A percentile compares a stretch with the other conserved stretches of the same genome.
Conservation (phyloP, 2,113 vertebrate species). For the Pholis gunnellus region DNA sequence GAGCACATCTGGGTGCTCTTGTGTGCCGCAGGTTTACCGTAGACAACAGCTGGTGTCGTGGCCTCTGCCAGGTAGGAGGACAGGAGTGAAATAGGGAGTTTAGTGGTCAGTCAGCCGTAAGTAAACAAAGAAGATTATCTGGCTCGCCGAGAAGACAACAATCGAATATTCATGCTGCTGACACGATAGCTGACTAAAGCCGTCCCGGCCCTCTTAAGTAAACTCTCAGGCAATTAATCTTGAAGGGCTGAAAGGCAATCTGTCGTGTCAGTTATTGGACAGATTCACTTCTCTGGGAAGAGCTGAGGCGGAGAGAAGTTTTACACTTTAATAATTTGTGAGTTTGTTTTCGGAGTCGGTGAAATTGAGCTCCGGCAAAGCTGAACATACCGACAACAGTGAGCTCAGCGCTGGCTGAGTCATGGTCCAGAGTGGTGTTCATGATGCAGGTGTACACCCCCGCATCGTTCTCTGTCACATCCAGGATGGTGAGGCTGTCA, state of each 20-base stretch:
- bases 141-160: constrained; percentile 38
- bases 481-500: constrained; percentile 89
- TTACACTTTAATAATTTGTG: constrained; percentile 18
- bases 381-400: constrained; percentile 92
- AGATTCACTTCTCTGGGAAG: constrained; percentile 30
- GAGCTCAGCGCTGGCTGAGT: constrained; percentile 92
- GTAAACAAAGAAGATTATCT: constrained; percentile 57
- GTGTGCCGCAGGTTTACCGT: constrained; percentile 91
- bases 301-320: constrained; percentile 15
- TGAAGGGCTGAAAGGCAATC: constrained; percentile 30
- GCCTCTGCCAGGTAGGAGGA: constrained; percentile 92
- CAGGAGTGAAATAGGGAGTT: constrained; percentile 88
- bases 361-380: not conserved
- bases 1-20: constrained; percentile 54
- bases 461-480: constrained; percentile 89
- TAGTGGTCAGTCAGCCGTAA: constrained; percentile 74
- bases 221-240: constrained; percentile 53
- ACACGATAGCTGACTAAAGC: constrained; percentile 44
- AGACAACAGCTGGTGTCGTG: constrained; percentile 90
- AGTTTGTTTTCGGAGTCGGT: constrained; percentile 18
- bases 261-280: constrained; percentile 11
- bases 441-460: constrained; percentile 93
- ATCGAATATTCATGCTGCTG: constrained; percentile 62
- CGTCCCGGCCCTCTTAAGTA: not conserved
- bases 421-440: constrained; percentile 94